Evolutionary conservation across 1,140 invertebrate genomes (phyloP), one percentile per base, ranked within the genome.

Genomic region (Brachystomella parvula): DNA sequence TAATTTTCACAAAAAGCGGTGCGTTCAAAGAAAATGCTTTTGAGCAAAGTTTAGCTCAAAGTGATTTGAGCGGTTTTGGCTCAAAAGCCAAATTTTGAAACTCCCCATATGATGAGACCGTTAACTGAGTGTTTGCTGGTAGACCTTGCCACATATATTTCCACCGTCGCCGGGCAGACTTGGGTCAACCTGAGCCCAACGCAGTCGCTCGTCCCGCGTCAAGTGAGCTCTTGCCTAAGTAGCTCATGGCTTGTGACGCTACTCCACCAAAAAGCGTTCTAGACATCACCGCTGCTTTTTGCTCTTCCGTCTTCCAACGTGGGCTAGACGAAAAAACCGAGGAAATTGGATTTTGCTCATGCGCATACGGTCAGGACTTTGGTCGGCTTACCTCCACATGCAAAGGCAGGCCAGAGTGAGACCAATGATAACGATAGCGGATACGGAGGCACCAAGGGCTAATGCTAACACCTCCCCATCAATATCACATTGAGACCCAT

Each of bases 401-500:
- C 92, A 87, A 2, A 95, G 81, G 72, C 90, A 92, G 1, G 90
- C 85, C 1, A 94, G 78, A 0, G 92, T 94, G 30, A 93, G 77
- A 1, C 89, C 84, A 73, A 95, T 94, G 61, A 94, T 93, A 30
- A 94, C 83, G 2, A 92, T 82, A 26, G 92, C 92, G 6, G 88
- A 87, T 2, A 94, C 84, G 1, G 89, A 92, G 0, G 90, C 91
- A 19, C 92, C 92, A 66, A 94, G 86, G 0, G 92, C 90, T 24
- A 94, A 91, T 0, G 88, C 90, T 31, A 95, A 77, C 53, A 94
- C 90, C 80, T 94, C 92, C 9, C 90, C 91, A 75, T 95, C 92
- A 47, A 94, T 85, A 77, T 94, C 91, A 76, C 92, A 94, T 74
- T 88, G 84, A 0, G 84, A 82, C 0, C 92, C 92, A 76, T 94